Conservation (phyloP, 2,888 invertebrate genomes). For the Rhogogaster chlorosoma region DNA sequence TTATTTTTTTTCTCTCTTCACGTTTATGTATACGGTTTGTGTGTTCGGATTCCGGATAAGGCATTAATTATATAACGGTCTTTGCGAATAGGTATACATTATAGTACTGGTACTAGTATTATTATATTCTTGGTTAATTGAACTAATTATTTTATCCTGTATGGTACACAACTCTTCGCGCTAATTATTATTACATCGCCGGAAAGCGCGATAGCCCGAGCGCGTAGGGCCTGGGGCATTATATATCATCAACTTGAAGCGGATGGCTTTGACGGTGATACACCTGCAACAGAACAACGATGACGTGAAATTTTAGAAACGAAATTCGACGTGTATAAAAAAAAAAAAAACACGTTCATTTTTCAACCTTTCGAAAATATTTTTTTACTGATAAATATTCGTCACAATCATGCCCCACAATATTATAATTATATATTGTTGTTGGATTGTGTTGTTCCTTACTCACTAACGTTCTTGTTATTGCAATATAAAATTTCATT, state of each 20-base stretch:
- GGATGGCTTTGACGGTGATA: constrained; percentile 8
- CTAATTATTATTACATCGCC: constrained; percentile 13
- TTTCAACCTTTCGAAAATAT: neutral
- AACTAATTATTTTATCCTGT: constrained; percentile 40
- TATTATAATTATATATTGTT: no score
- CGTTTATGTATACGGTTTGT: neutral
- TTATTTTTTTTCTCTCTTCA: neutral
- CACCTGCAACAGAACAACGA: neutral
- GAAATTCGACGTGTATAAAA: neutral
- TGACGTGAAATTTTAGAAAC: neutral
- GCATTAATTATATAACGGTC: constrained; percentile 23
- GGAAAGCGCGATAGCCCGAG: neutral
- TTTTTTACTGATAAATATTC: neutral
- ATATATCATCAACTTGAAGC: neutral
- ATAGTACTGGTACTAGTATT: constrained; percentile 7
- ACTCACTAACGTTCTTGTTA: no score
- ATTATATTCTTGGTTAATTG: constrained; percentile 3
- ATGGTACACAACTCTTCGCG: constrained; percentile 21
- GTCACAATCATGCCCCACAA: neutral
- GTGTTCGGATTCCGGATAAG: constrained; percentile 6
- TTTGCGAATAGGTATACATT: constrained; percentile 1
- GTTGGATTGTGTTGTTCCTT: neutral
- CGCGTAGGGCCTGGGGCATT: neutral
- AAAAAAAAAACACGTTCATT: neutral
- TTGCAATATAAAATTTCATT: no score